Conservation (phyloP, 2,888 invertebrate species). For the Ophraella communa region DNA sequence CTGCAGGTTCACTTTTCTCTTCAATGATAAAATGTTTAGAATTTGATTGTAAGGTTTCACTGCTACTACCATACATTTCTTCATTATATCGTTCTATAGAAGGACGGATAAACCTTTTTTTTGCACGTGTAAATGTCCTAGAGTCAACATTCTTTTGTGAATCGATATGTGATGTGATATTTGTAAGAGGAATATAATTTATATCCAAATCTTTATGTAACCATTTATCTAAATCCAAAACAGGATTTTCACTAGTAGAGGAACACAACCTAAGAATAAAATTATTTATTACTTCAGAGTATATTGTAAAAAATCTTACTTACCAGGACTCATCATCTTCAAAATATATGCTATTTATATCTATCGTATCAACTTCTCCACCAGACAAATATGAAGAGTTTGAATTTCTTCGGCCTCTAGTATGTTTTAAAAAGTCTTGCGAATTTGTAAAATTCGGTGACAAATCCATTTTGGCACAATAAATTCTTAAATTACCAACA, state of each 20-base stretch:
- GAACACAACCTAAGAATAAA: conserved; percentile 8
- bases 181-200: conserved; percentile 2
- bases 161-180: conserved; percentile 3
- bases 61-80: conserved; percentile 42
- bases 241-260: conserved; percentile 13
- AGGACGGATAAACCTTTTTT: conserved; percentile 66
- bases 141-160: conserved; percentile 67
- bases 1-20: conserved; percentile 38
- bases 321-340: conserved; percentile 68
- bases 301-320: conserved; percentile 44
- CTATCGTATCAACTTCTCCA: conserved; percentile 58
- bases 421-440: conserved; percentile 39
- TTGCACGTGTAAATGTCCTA: conserved; percentile 73
- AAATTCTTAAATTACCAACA: conserved; percentile 23
- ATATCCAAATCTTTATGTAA: conserved; percentile 18
- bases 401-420: conserved; percentile 26
- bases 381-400: conserved; percentile 5
- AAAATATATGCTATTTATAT: conserved; percentile 65
- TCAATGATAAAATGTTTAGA: conserved; percentile 27
- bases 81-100: conserved; percentile 64
- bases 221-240: conserved; percentile 36
- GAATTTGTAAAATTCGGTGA: conserved; percentile 49
- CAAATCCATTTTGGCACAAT: conserved; percentile 50
- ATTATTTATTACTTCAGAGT: neutral
- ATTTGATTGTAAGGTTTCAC: conserved; percentile 22